phyloP scores from a whole-genome alignment of 2,888 invertebrate species.

The Hedya salicella region DNA sequence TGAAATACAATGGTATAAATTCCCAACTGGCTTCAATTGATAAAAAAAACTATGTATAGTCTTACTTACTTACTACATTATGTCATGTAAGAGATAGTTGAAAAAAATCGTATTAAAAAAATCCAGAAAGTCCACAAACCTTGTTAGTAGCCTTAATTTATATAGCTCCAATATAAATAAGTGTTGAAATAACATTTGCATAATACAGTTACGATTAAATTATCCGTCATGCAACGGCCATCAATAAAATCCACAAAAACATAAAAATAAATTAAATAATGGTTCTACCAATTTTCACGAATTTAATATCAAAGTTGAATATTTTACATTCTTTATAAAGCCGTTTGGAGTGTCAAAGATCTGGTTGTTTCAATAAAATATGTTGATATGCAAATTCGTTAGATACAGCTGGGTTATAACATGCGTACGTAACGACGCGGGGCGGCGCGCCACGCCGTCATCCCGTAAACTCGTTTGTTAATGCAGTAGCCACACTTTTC shows the following conservation, averaged over 20 bases:
- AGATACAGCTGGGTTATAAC: constrained; percentile 73
- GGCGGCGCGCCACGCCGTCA: constrained; percentile 45
- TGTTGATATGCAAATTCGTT: constrained; percentile 67
- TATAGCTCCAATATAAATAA: neutral
- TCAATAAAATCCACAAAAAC: constrained; percentile 34
- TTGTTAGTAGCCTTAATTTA: neutral
- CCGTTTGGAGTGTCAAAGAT: constrained; percentile 67
- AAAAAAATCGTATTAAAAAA: neutral
- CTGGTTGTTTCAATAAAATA: constrained; percentile 61
- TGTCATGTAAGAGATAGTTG: neutral
- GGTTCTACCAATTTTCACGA: constrained; percentile 36
- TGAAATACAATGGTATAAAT: no score
- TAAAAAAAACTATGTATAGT: no score
- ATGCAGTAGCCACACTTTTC: constrained; percentile 53
- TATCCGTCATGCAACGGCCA: constrained; percentile 25
- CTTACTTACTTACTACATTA: no score
- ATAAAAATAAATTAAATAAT: constrained; percentile 30
- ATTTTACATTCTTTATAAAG: constrained; percentile 67
- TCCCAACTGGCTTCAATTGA: no score
- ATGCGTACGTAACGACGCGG: constrained; percentile 64
- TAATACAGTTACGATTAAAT: constrained; percentile 6
- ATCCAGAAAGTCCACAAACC: neutral
- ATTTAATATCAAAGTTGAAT: constrained; percentile 51
- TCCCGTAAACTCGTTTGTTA: constrained; percentile 57
- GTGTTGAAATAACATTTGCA: constrained; percentile 2